phyloP scores from a whole-genome alignment of 2,113 vertebrate genomes.

The Otis tarda region DNA sequence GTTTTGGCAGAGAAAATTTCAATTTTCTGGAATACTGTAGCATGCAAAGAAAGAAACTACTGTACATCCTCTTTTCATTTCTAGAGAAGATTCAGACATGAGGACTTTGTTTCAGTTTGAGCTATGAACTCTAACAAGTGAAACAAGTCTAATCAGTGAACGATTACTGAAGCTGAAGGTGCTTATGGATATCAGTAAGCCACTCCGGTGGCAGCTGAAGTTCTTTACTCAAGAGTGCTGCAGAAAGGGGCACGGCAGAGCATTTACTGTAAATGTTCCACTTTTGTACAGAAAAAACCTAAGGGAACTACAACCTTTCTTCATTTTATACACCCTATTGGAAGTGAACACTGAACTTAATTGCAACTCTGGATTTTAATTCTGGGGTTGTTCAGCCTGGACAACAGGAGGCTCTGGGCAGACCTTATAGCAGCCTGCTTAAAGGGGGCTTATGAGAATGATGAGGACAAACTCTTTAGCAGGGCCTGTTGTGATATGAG shows the following conservation, averaged over 20 bases:
- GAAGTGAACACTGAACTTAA: background rate
- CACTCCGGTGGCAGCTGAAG: background rate
- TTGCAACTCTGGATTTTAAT: background rate
- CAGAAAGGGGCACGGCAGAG: background rate
- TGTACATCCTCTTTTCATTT: background rate
- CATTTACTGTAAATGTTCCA: background rate
- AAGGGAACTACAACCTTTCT: background rate
- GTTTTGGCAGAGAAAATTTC: background rate
- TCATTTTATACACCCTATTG: background rate
- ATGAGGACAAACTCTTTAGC: too few species aligned
- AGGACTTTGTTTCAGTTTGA: background rate
- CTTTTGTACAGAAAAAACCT: background rate
- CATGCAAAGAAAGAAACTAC: background rate
- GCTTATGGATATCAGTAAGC: background rate
- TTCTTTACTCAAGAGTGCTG: background rate
- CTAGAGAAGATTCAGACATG: background rate
- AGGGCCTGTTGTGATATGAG: too few species aligned
- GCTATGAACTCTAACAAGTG: background rate
- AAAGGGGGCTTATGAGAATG: too few species aligned
- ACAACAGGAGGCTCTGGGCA: too few species aligned
- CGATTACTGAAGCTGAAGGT: background rate
- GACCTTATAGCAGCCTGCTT: too few species aligned
- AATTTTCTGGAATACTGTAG: background rate
- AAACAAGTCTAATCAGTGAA: background rate
- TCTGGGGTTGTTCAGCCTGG: too few species aligned